Percentiles rank a stretch among this genome's conserved stretches.
phyloP scores from a whole-genome alignment of 1,140 invertebrate genomes.

The Himalopsyche phryganea region DNA sequence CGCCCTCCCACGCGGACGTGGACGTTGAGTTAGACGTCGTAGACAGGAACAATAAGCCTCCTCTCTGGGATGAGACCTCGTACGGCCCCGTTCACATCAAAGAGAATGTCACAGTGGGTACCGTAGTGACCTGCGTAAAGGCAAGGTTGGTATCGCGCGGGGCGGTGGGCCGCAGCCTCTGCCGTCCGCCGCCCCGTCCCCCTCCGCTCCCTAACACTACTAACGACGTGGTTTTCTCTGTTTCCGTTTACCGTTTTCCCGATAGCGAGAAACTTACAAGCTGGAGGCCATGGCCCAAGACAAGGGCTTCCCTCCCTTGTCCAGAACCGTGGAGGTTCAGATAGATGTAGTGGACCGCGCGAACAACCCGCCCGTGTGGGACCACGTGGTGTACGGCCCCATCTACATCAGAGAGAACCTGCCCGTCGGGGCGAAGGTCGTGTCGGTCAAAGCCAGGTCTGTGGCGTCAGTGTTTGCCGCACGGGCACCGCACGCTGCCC shows the following conservation, averaged over 20 bases:
- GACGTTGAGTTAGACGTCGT: conserved; percentile 96
- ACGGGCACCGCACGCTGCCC: conserved; percentile 59
- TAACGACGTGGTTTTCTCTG: conserved; percentile 62
- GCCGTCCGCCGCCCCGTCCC: conserved; percentile 40
- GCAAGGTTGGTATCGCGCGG: conserved; percentile 87
- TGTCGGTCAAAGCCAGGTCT: conserved; percentile 96
- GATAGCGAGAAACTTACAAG: conserved; percentile 93
- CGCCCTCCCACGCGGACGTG: conserved; percentile 86
- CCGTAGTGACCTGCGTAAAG: conserved; percentile 93
- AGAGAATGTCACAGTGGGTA: conserved; percentile 97
- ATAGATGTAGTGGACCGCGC: conserved; percentile 96
- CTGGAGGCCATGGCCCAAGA: conserved; percentile 95
- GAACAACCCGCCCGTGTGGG: conserved; percentile 96
- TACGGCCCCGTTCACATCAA: conserved; percentile 94
- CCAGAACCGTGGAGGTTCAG: conserved; percentile 91
- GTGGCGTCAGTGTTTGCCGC: conserved; percentile 57
- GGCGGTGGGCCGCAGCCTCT: conserved; percentile 33
- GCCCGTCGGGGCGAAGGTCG: conserved; percentile 92
- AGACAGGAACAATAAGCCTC: conserved; percentile 96
- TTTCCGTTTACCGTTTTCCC: conserved; percentile 60
- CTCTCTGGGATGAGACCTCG: conserved; percentile 87
- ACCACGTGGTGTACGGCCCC: conserved; percentile 91
- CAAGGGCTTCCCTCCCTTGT: conserved; percentile 89
- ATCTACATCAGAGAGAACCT: conserved; percentile 96
- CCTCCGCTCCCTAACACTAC: conserved; percentile 55